Evolutionary conservation across 2,888 invertebrate genomes (phyloP).

Genomic region (Bellardia bayeri): DNA sequence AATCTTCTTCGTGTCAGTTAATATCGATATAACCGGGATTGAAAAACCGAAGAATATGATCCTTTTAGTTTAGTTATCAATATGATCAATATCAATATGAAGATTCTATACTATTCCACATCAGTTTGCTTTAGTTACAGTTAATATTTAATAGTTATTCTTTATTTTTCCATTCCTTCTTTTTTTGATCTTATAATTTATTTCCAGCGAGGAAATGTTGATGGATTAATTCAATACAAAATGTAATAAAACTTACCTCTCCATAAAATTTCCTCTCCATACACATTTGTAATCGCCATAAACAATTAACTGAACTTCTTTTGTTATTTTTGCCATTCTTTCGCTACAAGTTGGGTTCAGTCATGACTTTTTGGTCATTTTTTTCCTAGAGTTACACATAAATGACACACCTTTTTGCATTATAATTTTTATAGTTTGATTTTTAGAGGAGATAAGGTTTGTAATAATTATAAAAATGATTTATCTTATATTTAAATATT

Average conservation of each 20-base stretch:
- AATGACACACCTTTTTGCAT: conserved; percentile 62
- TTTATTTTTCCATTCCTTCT: not conserved
- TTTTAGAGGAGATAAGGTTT: not conserved
- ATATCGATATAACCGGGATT: no score
- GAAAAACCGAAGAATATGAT: no score
- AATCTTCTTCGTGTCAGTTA: no score
- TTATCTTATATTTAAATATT: conserved; percentile 53
- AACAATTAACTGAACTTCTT: conserved; percentile 15
- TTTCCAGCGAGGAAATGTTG: conserved; percentile 59
- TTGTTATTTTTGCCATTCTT: conserved; percentile 33
- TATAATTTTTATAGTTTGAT: conserved; percentile 1
- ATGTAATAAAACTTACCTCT: conserved; percentile 62
- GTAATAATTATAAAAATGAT: conserved; percentile 63
- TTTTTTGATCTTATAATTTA: conserved; percentile 39
- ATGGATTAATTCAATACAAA: conserved; percentile 59
- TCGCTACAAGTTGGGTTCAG: conserved; percentile 14
- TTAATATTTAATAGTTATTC: not conserved
- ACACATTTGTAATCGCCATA: conserved; percentile 37
- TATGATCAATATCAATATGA: no score
- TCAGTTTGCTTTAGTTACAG: no score
- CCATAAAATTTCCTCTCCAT: conserved; percentile 66
- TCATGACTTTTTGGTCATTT: conserved; percentile 59
- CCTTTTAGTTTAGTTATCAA: no score
- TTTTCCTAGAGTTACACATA: conserved; percentile 41
- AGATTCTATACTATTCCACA: no score